These are phyloP conservation scores for Pristionchus arcanus DNA, from an alignment of 2,888 invertebrate genomes.

Conservation along the genomic window DNA sequence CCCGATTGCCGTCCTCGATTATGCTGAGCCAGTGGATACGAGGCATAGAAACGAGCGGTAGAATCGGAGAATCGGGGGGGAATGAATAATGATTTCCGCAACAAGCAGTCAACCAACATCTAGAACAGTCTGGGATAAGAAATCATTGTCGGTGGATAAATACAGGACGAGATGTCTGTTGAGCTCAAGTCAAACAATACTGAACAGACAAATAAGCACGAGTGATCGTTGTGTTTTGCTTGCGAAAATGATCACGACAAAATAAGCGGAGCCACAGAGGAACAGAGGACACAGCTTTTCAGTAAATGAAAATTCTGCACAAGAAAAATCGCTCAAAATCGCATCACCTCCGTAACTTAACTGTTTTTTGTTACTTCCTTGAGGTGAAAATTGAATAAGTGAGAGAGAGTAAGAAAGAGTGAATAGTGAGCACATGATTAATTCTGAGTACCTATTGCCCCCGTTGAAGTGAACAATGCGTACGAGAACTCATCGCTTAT, in stretches of 20 bases:
- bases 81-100: background rate
- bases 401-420: too few relatives aligned
- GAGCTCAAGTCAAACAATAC: background rate
- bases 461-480: background rate
- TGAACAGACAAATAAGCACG: background rate
- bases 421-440: background rate
- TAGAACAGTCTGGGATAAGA: background rate
- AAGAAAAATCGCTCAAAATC: too few relatives aligned
- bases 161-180: background rate
- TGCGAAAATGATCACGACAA: too few relatives aligned
- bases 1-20: background rate
- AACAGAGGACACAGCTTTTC: too few relatives aligned
- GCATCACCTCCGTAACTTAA: too few relatives aligned
- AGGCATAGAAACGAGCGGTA: background rate
- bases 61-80: background rate
- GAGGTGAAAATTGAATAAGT: too few relatives aligned
- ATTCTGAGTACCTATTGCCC: background rate
- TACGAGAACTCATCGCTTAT: background rate
- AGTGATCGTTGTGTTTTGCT: too few relatives aligned
- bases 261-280: too few relatives aligned
- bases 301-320: too few relatives aligned
- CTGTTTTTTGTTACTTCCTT: too few relatives aligned
- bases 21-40: slow-evolving; percentile 28
- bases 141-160: background rate
- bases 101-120: background rate